phyloP scores from a whole-genome alignment of 2,888 invertebrate species.

The Torymus auratus region DNA sequence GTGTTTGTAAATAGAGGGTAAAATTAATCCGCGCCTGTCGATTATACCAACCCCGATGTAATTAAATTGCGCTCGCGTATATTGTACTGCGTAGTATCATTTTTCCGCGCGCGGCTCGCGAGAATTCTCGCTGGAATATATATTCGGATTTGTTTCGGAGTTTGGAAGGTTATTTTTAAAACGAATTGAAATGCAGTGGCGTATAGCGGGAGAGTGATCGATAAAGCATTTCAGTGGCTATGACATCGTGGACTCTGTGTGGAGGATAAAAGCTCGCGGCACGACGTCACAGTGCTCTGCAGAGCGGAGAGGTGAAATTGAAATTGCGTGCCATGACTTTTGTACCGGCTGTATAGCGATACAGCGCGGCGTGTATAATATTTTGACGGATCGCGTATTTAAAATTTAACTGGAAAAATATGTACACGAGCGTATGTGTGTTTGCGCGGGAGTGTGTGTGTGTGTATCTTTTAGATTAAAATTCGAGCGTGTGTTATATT shows the following conservation, averaged over 20 bases:
- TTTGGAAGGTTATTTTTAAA: constrained; percentile 31
- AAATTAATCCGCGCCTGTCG: constrained; percentile 11
- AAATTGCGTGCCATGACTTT: constrained; percentile 32
- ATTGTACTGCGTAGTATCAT: background rate
- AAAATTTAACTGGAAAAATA: too few relatives aligned
- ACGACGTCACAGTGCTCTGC: background rate
- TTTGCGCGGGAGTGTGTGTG: too few relatives aligned
- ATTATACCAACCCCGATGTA: background rate
- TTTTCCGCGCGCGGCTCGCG: background rate
- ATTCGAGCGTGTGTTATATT: too few relatives aligned
- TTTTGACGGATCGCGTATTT: too few relatives aligned
- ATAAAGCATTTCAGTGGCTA: constrained; percentile 41
- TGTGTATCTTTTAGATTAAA: too few relatives aligned
- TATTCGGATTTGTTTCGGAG: constrained; percentile 18
- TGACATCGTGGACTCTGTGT: constrained; percentile 10
- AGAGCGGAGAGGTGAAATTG: constrained; percentile 23
- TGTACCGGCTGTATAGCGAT: background rate
- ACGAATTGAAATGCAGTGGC: constrained; percentile 32
- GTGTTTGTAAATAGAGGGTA: background rate
- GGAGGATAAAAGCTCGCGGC: constrained; percentile 5
- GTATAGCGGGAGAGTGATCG: background rate
- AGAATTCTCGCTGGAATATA: constrained; percentile 20
- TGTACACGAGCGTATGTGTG: too few relatives aligned
- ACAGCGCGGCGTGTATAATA: too few relatives aligned
- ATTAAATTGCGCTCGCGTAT: constrained; percentile 1